These are phyloP conservation scores for Clitarchus hookeri DNA, from an alignment of 2,888 invertebrate species.

Conservation along the genomic window DNA sequence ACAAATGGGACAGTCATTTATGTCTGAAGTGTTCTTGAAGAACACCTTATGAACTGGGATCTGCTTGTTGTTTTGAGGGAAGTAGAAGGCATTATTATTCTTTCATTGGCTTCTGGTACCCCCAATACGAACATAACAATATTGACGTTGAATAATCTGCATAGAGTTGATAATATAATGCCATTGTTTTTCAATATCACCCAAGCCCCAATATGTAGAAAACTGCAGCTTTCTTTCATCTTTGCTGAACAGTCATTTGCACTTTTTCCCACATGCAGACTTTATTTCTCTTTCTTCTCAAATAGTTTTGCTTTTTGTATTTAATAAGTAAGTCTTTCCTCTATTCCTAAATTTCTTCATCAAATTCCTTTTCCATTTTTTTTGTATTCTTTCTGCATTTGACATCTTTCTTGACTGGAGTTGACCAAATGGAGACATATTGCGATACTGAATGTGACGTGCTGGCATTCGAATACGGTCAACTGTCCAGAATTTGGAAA, in stretches of 20 bases:
- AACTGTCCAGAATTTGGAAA: background rate
- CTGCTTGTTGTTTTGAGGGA: background rate
- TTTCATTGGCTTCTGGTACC: background rate
- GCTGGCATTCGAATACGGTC: background rate
- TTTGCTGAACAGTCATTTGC: background rate
- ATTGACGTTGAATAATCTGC: too few species aligned
- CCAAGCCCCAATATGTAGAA: background rate
- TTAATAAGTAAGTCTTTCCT: background rate
- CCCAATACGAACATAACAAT: background rate
- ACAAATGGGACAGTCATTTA: background rate
- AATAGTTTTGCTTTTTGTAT: background rate
- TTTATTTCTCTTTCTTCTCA: background rate
- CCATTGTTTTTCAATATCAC: background rate
- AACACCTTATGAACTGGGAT: background rate
- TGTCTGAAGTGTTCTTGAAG: background rate
- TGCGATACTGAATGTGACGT: background rate
- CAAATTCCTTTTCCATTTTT: background rate
- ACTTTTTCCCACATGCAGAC: background rate
- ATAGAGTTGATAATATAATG: background rate
- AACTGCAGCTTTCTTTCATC: background rate
- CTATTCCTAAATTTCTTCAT: background rate
- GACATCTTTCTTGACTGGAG: background rate
- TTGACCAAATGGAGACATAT: background rate
- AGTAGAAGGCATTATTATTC: background rate
- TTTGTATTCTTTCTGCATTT: background rate